A percentile compares a stretch with the other conserved stretches of the same genome.
phyloP scores from a whole-genome alignment of 1,140 invertebrate species.

The Ruditapes philippinarum region DNA sequence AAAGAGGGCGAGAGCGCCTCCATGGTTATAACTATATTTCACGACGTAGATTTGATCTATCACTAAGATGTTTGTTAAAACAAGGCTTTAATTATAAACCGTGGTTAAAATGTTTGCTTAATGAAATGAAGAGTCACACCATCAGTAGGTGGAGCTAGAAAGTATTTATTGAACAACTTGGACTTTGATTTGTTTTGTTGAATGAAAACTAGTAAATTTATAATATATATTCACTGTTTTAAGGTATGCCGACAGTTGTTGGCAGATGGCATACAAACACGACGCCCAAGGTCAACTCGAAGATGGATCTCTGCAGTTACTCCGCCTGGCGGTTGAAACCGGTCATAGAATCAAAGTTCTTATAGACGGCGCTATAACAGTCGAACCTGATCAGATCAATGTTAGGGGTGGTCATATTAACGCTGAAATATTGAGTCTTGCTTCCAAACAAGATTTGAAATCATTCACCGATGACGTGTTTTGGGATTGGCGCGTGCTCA shows the following conservation, averaged over 20 bases:
- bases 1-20: no score
- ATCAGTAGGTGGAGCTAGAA: no score
- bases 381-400: slow-evolving; percentile 64
- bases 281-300: slow-evolving; percentile 52
- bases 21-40: no score
- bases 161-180: no score
- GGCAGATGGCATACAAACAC: slow-evolving; percentile 65
- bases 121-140: no score
- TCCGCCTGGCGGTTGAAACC: slow-evolving; percentile 44
- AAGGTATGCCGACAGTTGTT: slow-evolving; percentile 60
- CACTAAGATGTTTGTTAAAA: no score
- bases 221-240: no score
- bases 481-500: slow-evolving; percentile 62
- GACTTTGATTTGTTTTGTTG: no score
- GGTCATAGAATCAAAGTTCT: slow-evolving; percentile 63
- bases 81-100: no score
- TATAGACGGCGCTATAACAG: slow-evolving; percentile 53
- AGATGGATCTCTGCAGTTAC: slow-evolving; percentile 60
- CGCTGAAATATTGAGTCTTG: slow-evolving; percentile 54
- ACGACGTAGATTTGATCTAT: no score
- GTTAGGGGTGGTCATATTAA: slow-evolving; percentile 62
- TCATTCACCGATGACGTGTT: slow-evolving; percentile 58
- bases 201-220: no score
- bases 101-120: no score
- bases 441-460: slow-evolving; percentile 60